Evolutionary conservation across 2,797 vertebrate genomes (phyloP), one percentile per base, ranked within the genome.

Genomic region (Lemur catta): DNA sequence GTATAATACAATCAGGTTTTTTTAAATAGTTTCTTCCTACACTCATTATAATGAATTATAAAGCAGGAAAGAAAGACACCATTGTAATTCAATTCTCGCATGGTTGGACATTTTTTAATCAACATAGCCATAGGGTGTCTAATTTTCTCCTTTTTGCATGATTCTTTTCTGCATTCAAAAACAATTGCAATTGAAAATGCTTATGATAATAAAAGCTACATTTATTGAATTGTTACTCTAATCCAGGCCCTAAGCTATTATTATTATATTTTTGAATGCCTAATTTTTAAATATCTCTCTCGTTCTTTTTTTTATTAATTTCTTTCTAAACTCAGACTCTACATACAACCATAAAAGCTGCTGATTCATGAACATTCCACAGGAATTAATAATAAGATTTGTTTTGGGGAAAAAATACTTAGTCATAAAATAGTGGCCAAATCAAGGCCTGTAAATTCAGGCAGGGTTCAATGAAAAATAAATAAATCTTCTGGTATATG

Each of bases 91-190:
- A 79, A 43, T 26, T 91, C 15, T 96, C 33, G 84, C 22, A 65
- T 59, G 33, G n/a, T 52, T 96, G 92, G 76, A 24, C 30, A 91
- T 78, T 89, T 97, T 96, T 89, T 96, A 96, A 96, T 96, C 91
- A 94, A 86, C n/a, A 63, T 89, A 95, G 72, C 74, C 69, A 59
- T 41, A 67, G 76, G 76, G 74, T 48, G 13, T 94, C 89, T 89
- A 94, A 94, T 96, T 96, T 95, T 96, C 72, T 84, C 12, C 28
- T 85, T 90, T 85, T 91, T 35, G 2, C 81, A 38, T 78, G 55
- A 87, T 71, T 90, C 38, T 75, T 90, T 92, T 87, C 59, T 96
- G 26, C 85, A 74, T 91, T 89, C 22, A 81, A 30, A 84, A 80
- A 78, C 35, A 94, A 92, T 80, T 91, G 18, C 13, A 78, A 18